These are phyloP conservation scores for Hyles vespertilio DNA, from an alignment of 1,140 invertebrate genomes.

Conservation along the genomic window DNA sequence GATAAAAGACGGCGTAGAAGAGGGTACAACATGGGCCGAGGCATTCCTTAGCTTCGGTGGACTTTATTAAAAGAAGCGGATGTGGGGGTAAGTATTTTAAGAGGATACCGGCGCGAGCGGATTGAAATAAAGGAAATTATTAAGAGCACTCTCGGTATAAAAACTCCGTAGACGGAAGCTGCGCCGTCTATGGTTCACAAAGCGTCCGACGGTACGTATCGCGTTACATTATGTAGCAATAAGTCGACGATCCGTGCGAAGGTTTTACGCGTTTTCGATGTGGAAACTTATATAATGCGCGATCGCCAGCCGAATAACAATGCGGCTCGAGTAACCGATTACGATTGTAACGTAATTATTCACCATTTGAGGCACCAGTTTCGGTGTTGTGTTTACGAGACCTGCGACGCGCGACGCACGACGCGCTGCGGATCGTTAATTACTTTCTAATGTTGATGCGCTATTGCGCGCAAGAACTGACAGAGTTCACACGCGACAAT, in stretches of 20 bases:
- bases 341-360: slow-evolving; percentile 50
- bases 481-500: slow-evolving; percentile 59
- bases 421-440: slow-evolving; percentile 46
- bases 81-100: slow-evolving; percentile 74
- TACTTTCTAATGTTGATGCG: slow-evolving; percentile 58
- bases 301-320: slow-evolving; percentile 43
- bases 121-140: slow-evolving; percentile 74
- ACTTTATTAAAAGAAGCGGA: slow-evolving; percentile 75
- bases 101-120: slow-evolving; percentile 65
- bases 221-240: slow-evolving; percentile 54
- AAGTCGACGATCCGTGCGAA: slow-evolving; percentile 52
- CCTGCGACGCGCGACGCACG: neutral
- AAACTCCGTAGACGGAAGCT: slow-evolving; percentile 65
- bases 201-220: slow-evolving; percentile 40
- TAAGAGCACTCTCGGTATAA: slow-evolving; percentile 59
- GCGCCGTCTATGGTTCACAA: slow-evolving; percentile 38
- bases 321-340: slow-evolving; percentile 44
- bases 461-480: slow-evolving; percentile 35
- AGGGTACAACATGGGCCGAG: slow-evolving; percentile 56
- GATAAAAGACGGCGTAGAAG: slow-evolving; percentile 65
- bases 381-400: slow-evolving; percentile 30
- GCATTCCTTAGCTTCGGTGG: slow-evolving; percentile 69
- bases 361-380: slow-evolving; percentile 35
- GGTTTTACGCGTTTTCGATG: slow-evolving; percentile 48
- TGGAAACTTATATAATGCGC: slow-evolving; percentile 47